Evolutionary conservation across 2,113 vertebrate species (phyloP).

Genomic region (Rhabdornis inornatus): DNA sequence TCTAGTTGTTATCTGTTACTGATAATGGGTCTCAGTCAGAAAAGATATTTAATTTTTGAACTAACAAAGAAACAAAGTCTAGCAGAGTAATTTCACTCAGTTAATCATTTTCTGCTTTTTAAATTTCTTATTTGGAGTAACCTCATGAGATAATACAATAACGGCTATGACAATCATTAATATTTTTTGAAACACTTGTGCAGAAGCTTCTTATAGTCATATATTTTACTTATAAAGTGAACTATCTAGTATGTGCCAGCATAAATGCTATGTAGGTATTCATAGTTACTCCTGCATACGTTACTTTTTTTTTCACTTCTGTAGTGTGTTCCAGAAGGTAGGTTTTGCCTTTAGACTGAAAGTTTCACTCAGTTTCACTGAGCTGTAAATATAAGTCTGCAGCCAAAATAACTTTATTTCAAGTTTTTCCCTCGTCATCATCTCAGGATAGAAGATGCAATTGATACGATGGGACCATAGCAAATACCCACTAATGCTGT

Average conservation of each 20-base stretch:
- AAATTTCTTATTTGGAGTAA: not conserved
- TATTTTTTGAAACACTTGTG: not conserved
- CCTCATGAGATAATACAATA: not conserved
- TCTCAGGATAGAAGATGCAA: constrained; percentile 22
- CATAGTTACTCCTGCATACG: not conserved
- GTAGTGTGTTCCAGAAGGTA: not conserved
- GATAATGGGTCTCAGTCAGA: not conserved
- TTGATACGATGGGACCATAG: not conserved
- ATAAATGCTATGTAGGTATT: not conserved
- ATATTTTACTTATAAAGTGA: not conserved
- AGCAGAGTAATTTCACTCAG: not conserved
- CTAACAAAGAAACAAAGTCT: not conserved
- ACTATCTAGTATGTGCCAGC: not conserved
- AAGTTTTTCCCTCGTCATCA: not conserved
- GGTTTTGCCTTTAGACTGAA: not conserved
- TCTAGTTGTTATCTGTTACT: not conserved
- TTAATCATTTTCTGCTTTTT: not conserved
- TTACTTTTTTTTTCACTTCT: not conserved
- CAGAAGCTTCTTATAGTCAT: not conserved
- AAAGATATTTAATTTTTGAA: not conserved
- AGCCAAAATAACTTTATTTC: not conserved
- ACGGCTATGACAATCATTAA: not conserved
- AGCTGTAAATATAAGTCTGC: not conserved
- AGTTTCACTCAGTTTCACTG: not conserved
- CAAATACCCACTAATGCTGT: constrained; percentile 34